Evolutionary conservation across 2,888 invertebrate genomes (phyloP).

Genomic region (Cheilosia pagana): DNA sequence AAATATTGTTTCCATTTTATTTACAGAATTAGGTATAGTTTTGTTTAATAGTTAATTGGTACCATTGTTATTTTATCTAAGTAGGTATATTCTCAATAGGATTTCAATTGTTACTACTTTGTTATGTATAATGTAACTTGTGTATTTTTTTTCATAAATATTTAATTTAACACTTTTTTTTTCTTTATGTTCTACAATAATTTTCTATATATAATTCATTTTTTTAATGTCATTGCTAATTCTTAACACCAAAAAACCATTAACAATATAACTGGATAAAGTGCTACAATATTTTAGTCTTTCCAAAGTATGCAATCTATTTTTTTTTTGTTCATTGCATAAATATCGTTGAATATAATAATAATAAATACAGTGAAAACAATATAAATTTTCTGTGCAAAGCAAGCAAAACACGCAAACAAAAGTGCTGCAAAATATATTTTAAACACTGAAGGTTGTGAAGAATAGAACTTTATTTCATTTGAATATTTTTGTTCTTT

Average conservation of each 20-base stretch:
- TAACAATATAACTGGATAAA: constrained; percentile 60
- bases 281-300: constrained; percentile 52
- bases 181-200: constrained; percentile 41
- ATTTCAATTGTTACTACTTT: constrained; percentile 45
- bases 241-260: constrained; percentile 60
- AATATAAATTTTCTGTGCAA: constrained; percentile 7
- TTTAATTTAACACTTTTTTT: constrained; percentile 45
- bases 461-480: too few species aligned
- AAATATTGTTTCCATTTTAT: constrained; percentile 44
- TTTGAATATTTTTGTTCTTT: too few species aligned
- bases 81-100: constrained; percentile 49
- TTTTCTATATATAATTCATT: constrained; percentile 18
- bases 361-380: constrained; percentile 16
- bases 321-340: constrained; percentile 58
- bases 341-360: constrained; percentile 64
- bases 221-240: constrained; percentile 32
- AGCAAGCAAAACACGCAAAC: constrained; percentile 16
- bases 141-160: constrained; percentile 34
- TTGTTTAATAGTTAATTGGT: constrained; percentile 62
- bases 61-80: constrained; percentile 59
- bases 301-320: constrained; percentile 36
- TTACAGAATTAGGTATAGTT: constrained; percentile 55
- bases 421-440: constrained; percentile 1
- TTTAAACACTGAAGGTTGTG: background rate
- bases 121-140: constrained; percentile 30